These are phyloP conservation scores for Contarinia nasturtii DNA, from an alignment of 1,140 invertebrate genomes.

Conservation along the genomic window DNA sequence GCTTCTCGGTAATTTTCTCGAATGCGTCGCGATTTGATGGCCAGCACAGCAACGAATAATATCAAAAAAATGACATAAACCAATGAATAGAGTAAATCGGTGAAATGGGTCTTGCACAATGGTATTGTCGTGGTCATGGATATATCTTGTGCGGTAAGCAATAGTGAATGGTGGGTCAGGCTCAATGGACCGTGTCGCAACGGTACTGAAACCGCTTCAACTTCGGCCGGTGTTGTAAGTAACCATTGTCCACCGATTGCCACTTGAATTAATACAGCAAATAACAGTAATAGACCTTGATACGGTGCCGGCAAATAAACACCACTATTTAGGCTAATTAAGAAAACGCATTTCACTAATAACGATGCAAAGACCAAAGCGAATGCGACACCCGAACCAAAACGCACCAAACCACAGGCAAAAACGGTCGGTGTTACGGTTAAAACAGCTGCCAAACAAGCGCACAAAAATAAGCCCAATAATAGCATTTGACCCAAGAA, in stretches of 20 bases:
- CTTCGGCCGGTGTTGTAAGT: constrained; percentile 44
- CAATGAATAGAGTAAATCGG: constrained; percentile 55
- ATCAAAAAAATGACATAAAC: constrained; percentile 69
- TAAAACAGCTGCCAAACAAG: constrained; percentile 58
- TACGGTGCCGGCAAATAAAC: constrained; percentile 87
- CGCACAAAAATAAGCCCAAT: constrained; percentile 67
- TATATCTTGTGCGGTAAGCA: constrained; percentile 21
- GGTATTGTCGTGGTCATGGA: constrained; percentile 19
- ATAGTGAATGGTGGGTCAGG: constrained; percentile 17
- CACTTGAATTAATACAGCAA: constrained; percentile 74
- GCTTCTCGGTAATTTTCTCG: constrained; percentile 87
- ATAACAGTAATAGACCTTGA: constrained; percentile 72
- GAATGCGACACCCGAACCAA: constrained; percentile 71
- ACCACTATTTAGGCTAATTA: constrained; percentile 75
- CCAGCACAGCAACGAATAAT: constrained; percentile 61
- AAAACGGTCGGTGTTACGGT: constrained; percentile 58
- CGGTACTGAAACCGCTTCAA: constrained; percentile 26
- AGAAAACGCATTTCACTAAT: constrained; percentile 83
- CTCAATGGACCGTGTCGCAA: constrained; percentile 8
- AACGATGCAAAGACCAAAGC: constrained; percentile 79
- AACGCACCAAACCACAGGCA: constrained; percentile 65
- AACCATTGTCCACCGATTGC: constrained; percentile 78
- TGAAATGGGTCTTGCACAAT: constrained; percentile 41
- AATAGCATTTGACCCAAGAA: constrained; percentile 82
- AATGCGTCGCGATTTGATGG: constrained; percentile 66